These are phyloP conservation scores for Onychostruthus taczanowskii DNA, from an alignment of 2,113 vertebrate genomes.

Conservation along the genomic window DNA sequence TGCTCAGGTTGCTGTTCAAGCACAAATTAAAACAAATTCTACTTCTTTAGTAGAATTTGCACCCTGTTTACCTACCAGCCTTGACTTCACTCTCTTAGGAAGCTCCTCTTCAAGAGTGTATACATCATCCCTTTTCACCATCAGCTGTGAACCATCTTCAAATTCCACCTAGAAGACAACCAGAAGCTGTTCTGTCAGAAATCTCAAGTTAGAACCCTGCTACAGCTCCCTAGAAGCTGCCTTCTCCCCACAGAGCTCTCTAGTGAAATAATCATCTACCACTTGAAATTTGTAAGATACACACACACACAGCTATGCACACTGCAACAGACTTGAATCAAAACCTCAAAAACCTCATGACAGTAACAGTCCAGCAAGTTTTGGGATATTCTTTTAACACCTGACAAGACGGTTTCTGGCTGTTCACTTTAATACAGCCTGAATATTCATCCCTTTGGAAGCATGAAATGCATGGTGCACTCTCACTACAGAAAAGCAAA, in stretches of 20 bases:
- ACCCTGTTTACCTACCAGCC: conserved; percentile 79
- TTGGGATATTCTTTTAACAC: background rate
- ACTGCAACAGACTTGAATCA: background rate
- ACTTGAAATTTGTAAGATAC: background rate
- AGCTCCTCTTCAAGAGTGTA: conserved; percentile 96
- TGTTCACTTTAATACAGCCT: background rate
- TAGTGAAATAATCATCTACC: background rate
- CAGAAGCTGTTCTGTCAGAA: background rate
- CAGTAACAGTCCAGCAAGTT: background rate
- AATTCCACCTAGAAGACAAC: conserved; percentile 87
- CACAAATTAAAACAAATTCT: background rate
- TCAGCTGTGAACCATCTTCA: conserved; percentile 95
- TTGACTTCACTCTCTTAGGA: conserved; percentile 95
- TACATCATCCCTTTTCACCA: conserved; percentile 94
- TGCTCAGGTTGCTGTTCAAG: background rate
- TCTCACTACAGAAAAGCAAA: background rate
- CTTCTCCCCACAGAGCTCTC: background rate
- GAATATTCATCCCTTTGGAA: background rate
- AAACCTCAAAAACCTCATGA: background rate
- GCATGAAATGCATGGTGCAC: background rate
- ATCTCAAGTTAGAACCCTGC: background rate
- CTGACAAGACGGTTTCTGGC: background rate
- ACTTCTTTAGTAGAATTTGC: background rate
- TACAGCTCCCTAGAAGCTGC: background rate
- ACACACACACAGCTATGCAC: background rate